A percentile compares a stretch with the other conserved stretches of the same genome.
phyloP scores from a whole-genome alignment of 2,888 invertebrate genomes.

The Cheiracanthium punctorium region DNA sequence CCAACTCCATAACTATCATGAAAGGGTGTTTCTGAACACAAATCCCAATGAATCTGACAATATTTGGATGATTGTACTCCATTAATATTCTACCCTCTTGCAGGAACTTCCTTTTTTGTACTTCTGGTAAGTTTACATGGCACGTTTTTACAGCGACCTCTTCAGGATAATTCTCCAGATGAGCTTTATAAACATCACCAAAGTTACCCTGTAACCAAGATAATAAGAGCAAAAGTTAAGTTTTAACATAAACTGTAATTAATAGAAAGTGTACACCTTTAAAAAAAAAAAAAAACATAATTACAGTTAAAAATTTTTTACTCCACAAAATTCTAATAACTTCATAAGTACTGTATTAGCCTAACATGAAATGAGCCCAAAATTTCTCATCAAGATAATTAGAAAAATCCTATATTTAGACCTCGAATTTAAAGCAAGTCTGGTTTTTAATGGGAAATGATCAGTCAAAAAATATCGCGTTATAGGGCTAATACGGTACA shows the following conservation, averaged over 20 bases:
- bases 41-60: conserved; percentile 96
- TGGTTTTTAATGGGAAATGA: no score
- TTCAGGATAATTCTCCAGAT: conserved; percentile 84
- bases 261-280: not conserved
- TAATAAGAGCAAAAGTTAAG: no score
- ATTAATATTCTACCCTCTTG: conserved; percentile 96
- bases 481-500: no score
- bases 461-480: no score
- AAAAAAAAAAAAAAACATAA: not conserved
- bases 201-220: conserved; percentile 89
- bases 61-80: conserved; percentile 97
- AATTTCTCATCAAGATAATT: no score
- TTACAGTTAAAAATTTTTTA: not conserved
- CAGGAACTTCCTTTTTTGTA: conserved; percentile 92
- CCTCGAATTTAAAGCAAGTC: no score
- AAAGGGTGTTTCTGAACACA: conserved; percentile 98
- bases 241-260: no score
- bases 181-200: conserved; percentile 96
- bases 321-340: not conserved
- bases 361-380: no score
- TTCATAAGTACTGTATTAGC: not conserved
- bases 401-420: no score
- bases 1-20: conserved; percentile 99
- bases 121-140: conserved; percentile 93
- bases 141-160: conserved; percentile 98